Evolutionary conservation across 2,797 vertebrate genomes (phyloP).

Genomic region (Sitta carolinensis): DNA sequence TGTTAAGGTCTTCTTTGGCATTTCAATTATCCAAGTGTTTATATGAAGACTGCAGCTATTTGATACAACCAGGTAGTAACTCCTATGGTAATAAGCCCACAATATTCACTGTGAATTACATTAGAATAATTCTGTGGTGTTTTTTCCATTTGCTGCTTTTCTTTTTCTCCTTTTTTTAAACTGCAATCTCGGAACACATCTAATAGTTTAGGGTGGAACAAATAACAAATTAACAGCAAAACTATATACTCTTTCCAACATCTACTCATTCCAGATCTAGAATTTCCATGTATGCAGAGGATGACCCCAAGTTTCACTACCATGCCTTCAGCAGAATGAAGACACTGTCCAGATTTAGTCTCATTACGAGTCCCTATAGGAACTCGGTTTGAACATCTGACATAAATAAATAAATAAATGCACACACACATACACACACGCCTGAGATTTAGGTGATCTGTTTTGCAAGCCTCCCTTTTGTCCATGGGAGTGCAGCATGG

Average conservation of each 20-base stretch:
- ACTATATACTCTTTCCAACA: neutral
- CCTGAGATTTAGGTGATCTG: neutral
- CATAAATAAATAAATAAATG: neutral
- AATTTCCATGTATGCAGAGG: neutral
- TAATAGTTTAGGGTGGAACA: neutral
- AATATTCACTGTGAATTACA: neutral
- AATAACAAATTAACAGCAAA: slow-evolving; percentile 14
- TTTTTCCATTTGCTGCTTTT: neutral
- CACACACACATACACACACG: too few relatives aligned
- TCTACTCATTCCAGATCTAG: neutral
- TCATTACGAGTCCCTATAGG: neutral
- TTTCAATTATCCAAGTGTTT: neutral
- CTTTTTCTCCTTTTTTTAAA: neutral
- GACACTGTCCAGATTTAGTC: neutral
- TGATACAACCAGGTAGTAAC: neutral
- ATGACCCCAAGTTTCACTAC: neutral
- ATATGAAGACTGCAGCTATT: neutral
- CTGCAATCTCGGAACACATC: neutral
- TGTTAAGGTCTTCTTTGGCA: neutral
- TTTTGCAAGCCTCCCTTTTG: neutral
- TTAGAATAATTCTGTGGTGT: neutral
- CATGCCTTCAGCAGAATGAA: neutral
- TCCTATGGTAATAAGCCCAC: neutral
- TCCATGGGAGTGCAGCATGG: accelerated
- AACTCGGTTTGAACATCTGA: neutral